Evolutionary conservation across 2,888 invertebrate genomes (phyloP).

Genomic region (Mythimna impura): DNA sequence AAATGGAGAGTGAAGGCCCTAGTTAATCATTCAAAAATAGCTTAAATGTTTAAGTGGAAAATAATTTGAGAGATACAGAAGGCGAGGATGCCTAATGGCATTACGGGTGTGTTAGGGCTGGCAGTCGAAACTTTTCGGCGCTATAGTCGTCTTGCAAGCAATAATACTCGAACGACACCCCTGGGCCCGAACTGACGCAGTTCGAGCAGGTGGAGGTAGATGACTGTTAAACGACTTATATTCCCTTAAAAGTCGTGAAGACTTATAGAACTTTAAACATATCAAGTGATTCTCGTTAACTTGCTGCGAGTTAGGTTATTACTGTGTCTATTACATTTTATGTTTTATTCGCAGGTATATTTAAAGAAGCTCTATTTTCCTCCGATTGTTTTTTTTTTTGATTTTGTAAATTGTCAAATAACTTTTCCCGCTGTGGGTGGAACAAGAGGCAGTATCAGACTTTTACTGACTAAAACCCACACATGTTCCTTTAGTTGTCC

Average conservation of each 20-base stretch:
- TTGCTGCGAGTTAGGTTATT: neutral
- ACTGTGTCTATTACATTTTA: neutral
- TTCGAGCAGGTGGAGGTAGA: slow-evolving; percentile 70
- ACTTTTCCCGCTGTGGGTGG: no score
- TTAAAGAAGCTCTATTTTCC: no score
- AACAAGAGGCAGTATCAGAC: no score
- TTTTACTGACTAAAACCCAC: no score
- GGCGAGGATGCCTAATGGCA: slow-evolving; percentile 65
- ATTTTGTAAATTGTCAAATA: no score
- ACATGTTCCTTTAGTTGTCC: no score
- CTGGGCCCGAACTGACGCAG: slow-evolving; percentile 56
- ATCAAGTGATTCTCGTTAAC: slow-evolving; percentile 19
- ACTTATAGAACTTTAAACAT: slow-evolving; percentile 42
- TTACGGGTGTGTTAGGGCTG: slow-evolving; percentile 60
- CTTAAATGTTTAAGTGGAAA: slow-evolving; percentile 59
- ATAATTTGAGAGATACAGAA: slow-evolving; percentile 61
- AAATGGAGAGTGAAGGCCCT: slow-evolving; percentile 27
- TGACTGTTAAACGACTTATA: slow-evolving; percentile 68
- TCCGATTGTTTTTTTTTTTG: no score
- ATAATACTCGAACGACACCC: slow-evolving; percentile 73
- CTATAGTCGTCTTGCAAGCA: slow-evolving; percentile 69
- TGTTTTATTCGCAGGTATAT: slow-evolving; percentile 1
- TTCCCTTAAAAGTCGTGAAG: slow-evolving; percentile 72
- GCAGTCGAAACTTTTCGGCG: slow-evolving; percentile 66
- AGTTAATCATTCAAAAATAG: slow-evolving; percentile 43